Percentiles rank a stretch among this genome's conserved stretches.
Evolutionary conservation across 2,113 vertebrate species (phyloP).

Genomic region (Melanerpes aurifrons): DNA sequence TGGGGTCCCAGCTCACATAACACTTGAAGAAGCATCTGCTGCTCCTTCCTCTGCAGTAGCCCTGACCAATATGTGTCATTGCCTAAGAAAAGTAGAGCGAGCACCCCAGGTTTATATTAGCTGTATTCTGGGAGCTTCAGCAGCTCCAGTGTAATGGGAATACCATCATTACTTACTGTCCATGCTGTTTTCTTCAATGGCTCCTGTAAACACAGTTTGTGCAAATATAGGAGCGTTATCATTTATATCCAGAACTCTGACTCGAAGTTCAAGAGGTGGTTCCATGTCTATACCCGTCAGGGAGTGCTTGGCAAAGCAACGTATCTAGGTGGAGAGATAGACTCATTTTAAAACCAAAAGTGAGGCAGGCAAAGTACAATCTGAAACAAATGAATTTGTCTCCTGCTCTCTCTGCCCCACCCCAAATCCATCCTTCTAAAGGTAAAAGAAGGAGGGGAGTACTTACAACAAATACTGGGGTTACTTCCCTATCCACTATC

Average conservation of each 20-base stretch:
- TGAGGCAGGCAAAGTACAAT: background rate
- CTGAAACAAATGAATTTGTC: background rate
- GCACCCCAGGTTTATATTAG: background rate
- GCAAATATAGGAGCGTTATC: constrained; percentile 81
- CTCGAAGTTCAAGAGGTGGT: constrained; percentile 77
- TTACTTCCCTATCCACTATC: constrained; percentile 87
- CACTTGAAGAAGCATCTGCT: background rate
- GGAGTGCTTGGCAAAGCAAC: constrained; percentile 75
- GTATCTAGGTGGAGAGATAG: constrained; percentile 72
- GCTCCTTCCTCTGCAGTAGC: background rate
- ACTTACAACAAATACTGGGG: constrained; percentile 80
- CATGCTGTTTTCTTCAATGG: constrained; percentile 76
- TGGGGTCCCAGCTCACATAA: background rate
- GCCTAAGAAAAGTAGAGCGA: background rate
- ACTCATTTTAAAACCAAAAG: background rate
- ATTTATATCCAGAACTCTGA: constrained; percentile 83
- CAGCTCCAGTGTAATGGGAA: background rate
- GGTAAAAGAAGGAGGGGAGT: background rate
- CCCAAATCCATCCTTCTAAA: background rate
- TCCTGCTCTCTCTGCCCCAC: background rate
- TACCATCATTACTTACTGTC: constrained; percentile 73
- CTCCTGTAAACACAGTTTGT: constrained; percentile 73
- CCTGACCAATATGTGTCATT: background rate
- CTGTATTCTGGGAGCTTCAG: background rate
- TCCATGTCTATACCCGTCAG: constrained; percentile 75